Percentiles rank a stretch among this genome's conserved stretches.
Conservation (phyloP, 2,888 invertebrate genomes). For the Poecilobothrus nobilitatus region DNA sequence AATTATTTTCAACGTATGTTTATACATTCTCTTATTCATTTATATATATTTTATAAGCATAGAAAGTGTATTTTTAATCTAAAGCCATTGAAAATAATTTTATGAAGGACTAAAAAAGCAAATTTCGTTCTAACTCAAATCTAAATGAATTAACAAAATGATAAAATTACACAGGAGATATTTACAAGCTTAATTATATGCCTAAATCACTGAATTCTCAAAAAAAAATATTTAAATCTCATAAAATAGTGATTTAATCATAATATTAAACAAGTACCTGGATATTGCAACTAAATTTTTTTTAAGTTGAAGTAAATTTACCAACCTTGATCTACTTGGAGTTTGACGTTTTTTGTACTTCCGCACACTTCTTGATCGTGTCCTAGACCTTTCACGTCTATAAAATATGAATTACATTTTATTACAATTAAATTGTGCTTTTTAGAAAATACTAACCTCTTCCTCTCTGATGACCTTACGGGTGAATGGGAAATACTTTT, state of each 20-base stretch:
- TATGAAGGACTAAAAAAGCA: neutral
- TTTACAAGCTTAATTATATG: no score
- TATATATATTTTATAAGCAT: neutral
- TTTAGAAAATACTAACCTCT: neutral
- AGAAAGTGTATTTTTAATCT: neutral
- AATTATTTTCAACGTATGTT: neutral
- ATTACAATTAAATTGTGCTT: no score
- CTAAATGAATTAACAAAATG: no score
- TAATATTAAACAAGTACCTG: neutral
- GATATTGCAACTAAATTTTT: neutral
- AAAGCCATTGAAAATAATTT: neutral
- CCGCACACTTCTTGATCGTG: conserved; percentile 46
- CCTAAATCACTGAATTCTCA: no score
- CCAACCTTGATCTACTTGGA: conserved; percentile 53
- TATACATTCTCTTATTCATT: neutral
- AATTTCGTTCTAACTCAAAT: no score
- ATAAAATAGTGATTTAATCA: no score
- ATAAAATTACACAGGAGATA: no score
- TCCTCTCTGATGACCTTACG: neutral
- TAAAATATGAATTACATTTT: no score
- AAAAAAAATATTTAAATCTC: no score
- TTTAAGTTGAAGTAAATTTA: conserved; percentile 25
- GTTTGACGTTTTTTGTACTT: conserved; percentile 52
- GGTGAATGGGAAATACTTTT: neutral
- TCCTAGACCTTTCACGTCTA: conserved; percentile 48